A percentile compares a stretch with the other conserved stretches of the same genome.
phyloP scores from a whole-genome alignment of 2,888 invertebrate genomes.

The Acrobasis suavella region DNA sequence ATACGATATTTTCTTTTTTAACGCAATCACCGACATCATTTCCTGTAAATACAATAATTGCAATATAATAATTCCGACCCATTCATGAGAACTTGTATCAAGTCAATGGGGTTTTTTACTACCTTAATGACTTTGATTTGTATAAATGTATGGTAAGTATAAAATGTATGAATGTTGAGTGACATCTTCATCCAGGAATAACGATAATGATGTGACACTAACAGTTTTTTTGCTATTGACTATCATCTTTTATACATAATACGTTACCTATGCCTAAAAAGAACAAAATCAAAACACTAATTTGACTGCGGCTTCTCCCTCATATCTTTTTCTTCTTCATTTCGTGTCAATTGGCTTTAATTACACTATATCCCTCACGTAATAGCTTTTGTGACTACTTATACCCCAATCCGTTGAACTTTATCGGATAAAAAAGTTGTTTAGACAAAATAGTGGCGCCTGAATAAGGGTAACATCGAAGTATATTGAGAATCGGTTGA shows the following conservation, averaged over 20 bases:
- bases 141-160: conserved; percentile 12
- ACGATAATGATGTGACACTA: conserved; percentile 49
- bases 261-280: no score
- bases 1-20: neutral
- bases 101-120: conserved; percentile 9
- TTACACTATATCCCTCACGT: no score
- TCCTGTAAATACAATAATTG: conserved; percentile 6
- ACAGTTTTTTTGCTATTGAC: conserved; percentile 46
- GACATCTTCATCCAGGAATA: conserved; percentile 53
- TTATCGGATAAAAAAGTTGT: no score
- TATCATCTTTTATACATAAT: conserved; percentile 30
- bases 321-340: no score
- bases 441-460: no score
- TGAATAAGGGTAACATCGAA: no score
- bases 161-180: conserved; percentile 35
- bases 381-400: no score
- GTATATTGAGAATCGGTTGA: no score
- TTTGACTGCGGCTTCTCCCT: no score
- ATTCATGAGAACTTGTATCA: conserved; percentile 4
- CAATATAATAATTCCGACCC: conserved; percentile 9
- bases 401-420: no score
- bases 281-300: no score
- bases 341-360: no score
- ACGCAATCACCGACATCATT: neutral
- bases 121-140: conserved; percentile 18